These are phyloP conservation scores for Lutraria rhynchaena DNA, from an alignment of 1,140 invertebrate species.

Conservation along the genomic window DNA sequence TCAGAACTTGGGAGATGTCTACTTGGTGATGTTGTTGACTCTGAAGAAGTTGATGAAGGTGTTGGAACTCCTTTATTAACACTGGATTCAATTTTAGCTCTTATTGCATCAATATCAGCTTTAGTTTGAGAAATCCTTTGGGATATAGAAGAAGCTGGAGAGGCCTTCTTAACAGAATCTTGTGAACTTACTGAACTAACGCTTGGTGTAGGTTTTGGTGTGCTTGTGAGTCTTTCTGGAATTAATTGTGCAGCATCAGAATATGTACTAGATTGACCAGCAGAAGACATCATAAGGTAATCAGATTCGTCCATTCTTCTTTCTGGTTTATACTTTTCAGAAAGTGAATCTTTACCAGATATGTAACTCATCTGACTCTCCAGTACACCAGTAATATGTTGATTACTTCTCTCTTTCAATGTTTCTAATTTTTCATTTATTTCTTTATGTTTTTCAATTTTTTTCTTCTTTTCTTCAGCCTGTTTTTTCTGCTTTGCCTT, in stretches of 20 bases:
- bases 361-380: constrained; percentile 13
- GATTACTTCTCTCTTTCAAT: constrained; percentile 39
- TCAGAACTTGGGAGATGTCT: neutral
- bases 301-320: neutral
- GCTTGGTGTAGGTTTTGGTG: neutral
- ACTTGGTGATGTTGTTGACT: neutral
- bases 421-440: constrained; percentile 44
- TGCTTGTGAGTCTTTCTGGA: constrained; percentile 20
- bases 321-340: neutral
- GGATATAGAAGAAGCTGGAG: neutral
- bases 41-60: neutral
- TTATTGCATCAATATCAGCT: constrained; percentile 46
- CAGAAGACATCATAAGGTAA: neutral
- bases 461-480: constrained; percentile 50
- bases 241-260: neutral
- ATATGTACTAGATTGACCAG: neutral
- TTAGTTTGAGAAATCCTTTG: constrained; percentile 48
- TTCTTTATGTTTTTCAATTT: constrained; percentile 50
- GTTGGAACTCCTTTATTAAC: neutral
- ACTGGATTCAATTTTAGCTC: constrained; percentile 53
- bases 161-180: neutral
- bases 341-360: neutral
- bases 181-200: neutral
- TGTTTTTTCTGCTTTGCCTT: constrained; percentile 41
- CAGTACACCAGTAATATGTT: constrained; percentile 44